A percentile compares a stretch with the other conserved stretches of the same genome.
Conservation (phyloP, 2,888 invertebrate species). For the Cantharis nigra region DNA sequence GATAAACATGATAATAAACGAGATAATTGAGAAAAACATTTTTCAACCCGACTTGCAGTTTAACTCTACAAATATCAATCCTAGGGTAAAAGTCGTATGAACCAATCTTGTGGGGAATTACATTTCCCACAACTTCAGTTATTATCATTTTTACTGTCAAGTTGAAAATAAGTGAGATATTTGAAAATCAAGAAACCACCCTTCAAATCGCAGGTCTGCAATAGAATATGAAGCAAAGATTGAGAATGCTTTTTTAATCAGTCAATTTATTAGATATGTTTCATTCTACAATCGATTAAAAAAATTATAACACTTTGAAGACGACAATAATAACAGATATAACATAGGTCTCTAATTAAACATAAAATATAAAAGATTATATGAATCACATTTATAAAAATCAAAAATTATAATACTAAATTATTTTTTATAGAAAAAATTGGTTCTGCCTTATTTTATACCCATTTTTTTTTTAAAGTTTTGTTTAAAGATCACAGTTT, state of each 20-base stretch:
- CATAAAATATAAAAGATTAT: neutral
- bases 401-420: slow-evolving; percentile 1
- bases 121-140: too few relatives aligned
- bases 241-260: slow-evolving; percentile 36
- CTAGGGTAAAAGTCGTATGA: too few relatives aligned
- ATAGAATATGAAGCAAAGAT: too few relatives aligned
- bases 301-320: slow-evolving; percentile 10
- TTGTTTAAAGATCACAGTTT: slow-evolving; percentile 47
- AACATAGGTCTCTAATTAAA: neutral
- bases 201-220: too few relatives aligned
- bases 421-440: slow-evolving; percentile 5
- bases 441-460: slow-evolving; percentile 26
- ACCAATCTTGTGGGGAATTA: too few relatives aligned
- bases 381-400: slow-evolving; percentile 4
- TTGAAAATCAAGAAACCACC: too few relatives aligned
- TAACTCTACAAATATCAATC: too few relatives aligned
- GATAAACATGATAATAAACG: too few relatives aligned
- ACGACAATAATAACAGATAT: slow-evolving; percentile 14
- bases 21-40: too few relatives aligned
- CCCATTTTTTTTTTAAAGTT: slow-evolving; percentile 28
- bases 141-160: too few relatives aligned
- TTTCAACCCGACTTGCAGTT: too few relatives aligned
- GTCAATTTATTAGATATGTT: slow-evolving; percentile 55
- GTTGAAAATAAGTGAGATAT: too few relatives aligned
- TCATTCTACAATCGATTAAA: slow-evolving; percentile 47